Evolutionary conservation across 2,797 vertebrate species (phyloP).

Genomic region (Nasua narica): DNA sequence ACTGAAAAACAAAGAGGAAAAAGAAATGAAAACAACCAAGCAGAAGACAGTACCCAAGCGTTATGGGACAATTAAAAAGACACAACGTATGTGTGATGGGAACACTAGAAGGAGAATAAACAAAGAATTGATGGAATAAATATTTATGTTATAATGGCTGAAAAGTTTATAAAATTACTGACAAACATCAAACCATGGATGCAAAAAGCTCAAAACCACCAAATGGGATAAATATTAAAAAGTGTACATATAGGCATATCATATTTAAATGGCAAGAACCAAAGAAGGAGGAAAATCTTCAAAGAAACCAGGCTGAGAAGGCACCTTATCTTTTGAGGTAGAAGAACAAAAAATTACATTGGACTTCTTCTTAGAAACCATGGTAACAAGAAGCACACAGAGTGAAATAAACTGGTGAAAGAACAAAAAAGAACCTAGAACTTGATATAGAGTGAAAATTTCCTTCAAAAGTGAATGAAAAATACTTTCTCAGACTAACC

Average conservation of each 20-base stretch:
- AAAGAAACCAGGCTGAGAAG: neutral
- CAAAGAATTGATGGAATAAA: neutral
- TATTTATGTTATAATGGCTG: neutral
- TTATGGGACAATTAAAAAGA: neutral
- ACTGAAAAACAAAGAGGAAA: neutral
- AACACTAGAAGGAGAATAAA: neutral
- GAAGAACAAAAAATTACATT: neutral
- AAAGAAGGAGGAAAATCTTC: neutral
- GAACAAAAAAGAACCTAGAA: neutral
- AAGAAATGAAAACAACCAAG: neutral
- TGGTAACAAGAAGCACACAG: neutral
- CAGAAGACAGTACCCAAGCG: neutral
- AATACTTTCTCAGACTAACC: neutral
- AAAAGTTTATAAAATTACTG: neutral
- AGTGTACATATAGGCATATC: fast-evolving
- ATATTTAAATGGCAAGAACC: neutral
- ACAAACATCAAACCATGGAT: neutral
- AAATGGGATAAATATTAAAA: neutral
- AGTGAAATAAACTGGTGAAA: neutral
- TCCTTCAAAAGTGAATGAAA: neutral
- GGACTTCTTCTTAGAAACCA: neutral
- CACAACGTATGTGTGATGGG: neutral
- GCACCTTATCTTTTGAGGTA: neutral
- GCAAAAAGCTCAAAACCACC: neutral
- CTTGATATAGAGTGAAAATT: neutral